These are phyloP conservation scores for Indri indri DNA, from an alignment of 2,113 vertebrate genomes.

Conservation along the genomic window DNA sequence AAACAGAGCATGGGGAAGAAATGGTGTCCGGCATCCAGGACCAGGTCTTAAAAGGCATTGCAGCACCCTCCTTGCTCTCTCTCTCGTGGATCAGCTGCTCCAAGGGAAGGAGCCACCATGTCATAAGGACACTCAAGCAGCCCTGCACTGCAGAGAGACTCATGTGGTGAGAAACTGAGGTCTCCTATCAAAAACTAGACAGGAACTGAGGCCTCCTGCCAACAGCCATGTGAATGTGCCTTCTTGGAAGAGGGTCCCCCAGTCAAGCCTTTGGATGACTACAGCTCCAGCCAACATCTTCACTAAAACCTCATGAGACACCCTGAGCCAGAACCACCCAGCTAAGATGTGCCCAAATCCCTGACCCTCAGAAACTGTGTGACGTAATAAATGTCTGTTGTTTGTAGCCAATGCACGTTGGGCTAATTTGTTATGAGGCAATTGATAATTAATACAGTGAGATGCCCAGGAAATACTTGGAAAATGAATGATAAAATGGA, in stretches of 20 bases:
- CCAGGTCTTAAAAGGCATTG: background rate
- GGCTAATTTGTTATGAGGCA: background rate
- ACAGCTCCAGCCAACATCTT: background rate
- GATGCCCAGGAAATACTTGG: background rate
- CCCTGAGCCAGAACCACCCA: background rate
- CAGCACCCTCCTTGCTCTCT: background rate
- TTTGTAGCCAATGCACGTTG: background rate
- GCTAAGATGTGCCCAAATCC: background rate
- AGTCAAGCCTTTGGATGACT: too few species aligned
- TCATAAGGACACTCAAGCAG: background rate
- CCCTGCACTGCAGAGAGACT: background rate
- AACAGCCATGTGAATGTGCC: accelerated
- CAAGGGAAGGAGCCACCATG: background rate
- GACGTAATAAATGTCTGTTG: too few species aligned
- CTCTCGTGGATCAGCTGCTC: background rate
- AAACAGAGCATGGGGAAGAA: background rate
- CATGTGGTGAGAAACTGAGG: background rate
- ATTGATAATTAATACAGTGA: background rate
- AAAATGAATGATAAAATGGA: background rate
- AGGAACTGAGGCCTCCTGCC: background rate
- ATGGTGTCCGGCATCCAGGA: background rate
- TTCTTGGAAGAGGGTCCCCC: background rate
- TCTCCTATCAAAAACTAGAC: background rate
- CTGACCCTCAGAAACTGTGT: background rate
- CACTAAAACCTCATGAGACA: background rate